Percentiles rank a stretch among this genome's conserved stretches.
Conservation (phyloP, 2,888 invertebrate genomes). For the Sphaeridia pumilis region DNA sequence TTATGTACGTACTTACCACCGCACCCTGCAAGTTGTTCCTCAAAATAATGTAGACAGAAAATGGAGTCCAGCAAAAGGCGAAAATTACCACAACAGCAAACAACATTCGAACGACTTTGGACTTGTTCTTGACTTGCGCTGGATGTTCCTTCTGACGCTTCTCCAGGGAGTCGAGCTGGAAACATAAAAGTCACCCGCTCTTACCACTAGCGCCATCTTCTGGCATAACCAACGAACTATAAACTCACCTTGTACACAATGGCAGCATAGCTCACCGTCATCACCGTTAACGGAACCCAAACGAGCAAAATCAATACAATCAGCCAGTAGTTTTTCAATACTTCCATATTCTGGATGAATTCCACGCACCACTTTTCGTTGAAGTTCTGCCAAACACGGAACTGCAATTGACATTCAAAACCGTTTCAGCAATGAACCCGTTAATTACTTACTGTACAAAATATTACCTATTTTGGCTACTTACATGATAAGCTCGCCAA, state of each 20-base stretch:
- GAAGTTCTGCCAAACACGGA: conserved; percentile 62
- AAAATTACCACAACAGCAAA: conserved; percentile 57
- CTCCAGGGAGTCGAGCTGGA: conserved; percentile 53
- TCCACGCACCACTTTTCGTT: conserved; percentile 65
- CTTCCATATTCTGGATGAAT: conserved; percentile 46
- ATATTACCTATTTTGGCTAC: conserved; percentile 9
- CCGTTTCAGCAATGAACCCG: neutral
- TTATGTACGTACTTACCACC: too few relatives aligned
- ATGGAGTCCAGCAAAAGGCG: conserved; percentile 58
- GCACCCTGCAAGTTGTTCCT: conserved; percentile 45
- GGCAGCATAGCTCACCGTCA: conserved; percentile 60
- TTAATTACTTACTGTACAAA: neutral
- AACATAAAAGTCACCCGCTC: conserved; percentile 29
- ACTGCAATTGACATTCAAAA: too few relatives aligned
- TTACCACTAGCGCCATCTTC: too few relatives aligned
- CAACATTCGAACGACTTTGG: conserved; percentile 56
- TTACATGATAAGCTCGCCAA: conserved; percentile 52
- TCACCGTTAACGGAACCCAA: conserved; percentile 62
- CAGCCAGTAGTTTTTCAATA: conserved; percentile 64
- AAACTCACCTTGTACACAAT: conserved; percentile 52
- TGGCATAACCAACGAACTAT: too few relatives aligned
- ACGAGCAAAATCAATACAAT: conserved; percentile 61
- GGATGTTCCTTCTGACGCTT: conserved; percentile 51
- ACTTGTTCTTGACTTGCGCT: conserved; percentile 51
- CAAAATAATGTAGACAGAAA: conserved; percentile 57